Conservation (phyloP, 2,113 vertebrate species). For the Microcebus ravelobensis region DNA sequence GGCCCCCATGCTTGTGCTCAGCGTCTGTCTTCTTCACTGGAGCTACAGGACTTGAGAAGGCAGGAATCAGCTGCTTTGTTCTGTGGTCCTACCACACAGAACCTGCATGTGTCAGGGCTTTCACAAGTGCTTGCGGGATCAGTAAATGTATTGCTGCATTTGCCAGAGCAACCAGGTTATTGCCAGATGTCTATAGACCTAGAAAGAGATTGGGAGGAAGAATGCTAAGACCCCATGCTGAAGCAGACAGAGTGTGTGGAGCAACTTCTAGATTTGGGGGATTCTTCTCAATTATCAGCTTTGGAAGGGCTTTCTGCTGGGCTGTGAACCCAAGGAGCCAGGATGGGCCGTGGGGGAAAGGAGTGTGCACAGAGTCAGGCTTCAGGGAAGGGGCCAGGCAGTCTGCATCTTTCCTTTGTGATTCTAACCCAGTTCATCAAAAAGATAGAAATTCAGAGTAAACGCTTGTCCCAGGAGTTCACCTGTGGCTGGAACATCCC, state of each 20-base stretch:
- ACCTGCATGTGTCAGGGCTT: not conserved
- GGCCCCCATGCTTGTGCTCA: not conserved
- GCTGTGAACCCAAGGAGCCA: not conserved
- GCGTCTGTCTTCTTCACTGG: not conserved
- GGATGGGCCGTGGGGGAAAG: too few relatives aligned
- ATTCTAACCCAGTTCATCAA: not conserved
- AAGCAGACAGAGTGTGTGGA: too few relatives aligned
- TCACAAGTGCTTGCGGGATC: not conserved
- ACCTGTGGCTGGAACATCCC: not conserved
- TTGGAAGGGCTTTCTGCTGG: too few relatives aligned
- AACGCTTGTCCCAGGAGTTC: fast-evolving
- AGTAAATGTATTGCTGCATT: not conserved
- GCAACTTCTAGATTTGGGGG: not conserved
- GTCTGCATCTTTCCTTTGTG: not conserved
- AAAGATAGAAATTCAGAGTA: not conserved
- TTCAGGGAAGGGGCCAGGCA: fast-evolving
- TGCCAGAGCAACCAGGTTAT: not conserved
- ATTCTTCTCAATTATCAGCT: not conserved
- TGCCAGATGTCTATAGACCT: fast-evolving
- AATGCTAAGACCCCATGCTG: too few relatives aligned
- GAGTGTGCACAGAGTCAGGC: too few relatives aligned
- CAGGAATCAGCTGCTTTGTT: not conserved
- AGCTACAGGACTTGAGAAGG: not conserved
- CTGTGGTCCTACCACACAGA: too few relatives aligned
- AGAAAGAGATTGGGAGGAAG: not conserved